These are phyloP conservation scores for Temnothorax unifasciatus DNA, from an alignment of 2,888 invertebrate species.

Conservation along the genomic window DNA sequence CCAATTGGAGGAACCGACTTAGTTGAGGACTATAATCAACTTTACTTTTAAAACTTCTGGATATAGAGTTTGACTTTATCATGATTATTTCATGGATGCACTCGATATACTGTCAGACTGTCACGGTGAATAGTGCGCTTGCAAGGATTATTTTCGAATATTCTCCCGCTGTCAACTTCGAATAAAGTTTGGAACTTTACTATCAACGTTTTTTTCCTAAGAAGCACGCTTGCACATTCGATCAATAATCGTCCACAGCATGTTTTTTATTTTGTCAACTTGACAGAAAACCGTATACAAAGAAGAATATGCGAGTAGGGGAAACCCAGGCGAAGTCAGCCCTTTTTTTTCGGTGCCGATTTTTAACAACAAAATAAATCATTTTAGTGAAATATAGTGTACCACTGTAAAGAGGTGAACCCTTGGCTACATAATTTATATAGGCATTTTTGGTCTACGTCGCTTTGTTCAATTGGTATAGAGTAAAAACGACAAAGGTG, in stretches of 20 bases:
- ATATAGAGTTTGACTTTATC: background rate
- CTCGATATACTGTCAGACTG: slow-evolving; percentile 7
- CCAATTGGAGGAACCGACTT: slow-evolving; percentile 69
- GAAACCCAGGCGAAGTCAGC: too few species aligned
- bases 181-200: background rate
- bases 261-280: background rate
- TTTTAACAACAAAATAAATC: too few species aligned
- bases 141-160: background rate
- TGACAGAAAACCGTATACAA: background rate
- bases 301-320: background rate
- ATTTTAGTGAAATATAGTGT: too few species aligned
- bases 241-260: background rate
- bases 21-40: slow-evolving; percentile 64
- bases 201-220: background rate
- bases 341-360: too few species aligned
- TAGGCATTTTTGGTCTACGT: too few species aligned
- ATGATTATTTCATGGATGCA: slow-evolving; percentile 8
- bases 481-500: too few species aligned
- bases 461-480: too few species aligned
- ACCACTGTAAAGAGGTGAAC: too few species aligned
- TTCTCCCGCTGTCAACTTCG: background rate
- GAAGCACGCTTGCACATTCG: background rate
- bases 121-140: background rate
- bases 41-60: background rate
- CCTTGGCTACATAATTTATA: too few species aligned